Evolutionary conservation across 2,888 invertebrate genomes (phyloP).

Genomic region (Protophormia terraenovae): DNA sequence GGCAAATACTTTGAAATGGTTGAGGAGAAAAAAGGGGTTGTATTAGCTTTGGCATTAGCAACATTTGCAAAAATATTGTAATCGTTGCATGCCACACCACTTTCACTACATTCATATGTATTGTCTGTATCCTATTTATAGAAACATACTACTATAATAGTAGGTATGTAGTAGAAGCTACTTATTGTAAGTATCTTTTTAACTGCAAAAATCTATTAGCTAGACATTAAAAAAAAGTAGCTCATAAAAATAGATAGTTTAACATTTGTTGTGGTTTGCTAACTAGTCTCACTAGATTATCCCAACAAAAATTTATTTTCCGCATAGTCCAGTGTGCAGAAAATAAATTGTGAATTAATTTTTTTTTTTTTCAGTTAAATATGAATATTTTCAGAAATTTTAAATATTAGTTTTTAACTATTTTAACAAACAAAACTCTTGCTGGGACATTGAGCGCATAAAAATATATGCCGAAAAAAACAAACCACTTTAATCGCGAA

Average conservation of each 20-base stretch:
- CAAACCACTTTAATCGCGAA: no score
- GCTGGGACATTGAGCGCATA: no score
- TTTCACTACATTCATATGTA: no score
- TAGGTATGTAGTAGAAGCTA: neutral
- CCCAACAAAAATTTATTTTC: no score
- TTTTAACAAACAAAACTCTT: no score
- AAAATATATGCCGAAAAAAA: no score
- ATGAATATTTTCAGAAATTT: no score
- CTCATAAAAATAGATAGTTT: slow-evolving; percentile 19
- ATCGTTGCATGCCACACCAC: neutral
- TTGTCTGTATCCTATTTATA: neutral
- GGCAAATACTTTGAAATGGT: neutral
- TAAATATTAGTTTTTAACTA: no score
- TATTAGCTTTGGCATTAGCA: neutral
- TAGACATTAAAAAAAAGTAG: neutral
- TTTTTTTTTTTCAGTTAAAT: no score
- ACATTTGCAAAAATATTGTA: neutral
- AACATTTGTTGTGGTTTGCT: slow-evolving; percentile 38
- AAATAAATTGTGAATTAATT: no score
- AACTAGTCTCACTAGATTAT: no score
- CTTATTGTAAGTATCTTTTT: neutral
- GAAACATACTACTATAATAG: neutral
- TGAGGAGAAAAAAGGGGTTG: neutral
- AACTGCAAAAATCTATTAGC: slow-evolving; percentile 35
- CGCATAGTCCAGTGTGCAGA: no score